Percentiles rank a stretch among this genome's conserved stretches.
Conservation (phyloP, 2,797 vertebrate species). For the Pagetopsis macropterus region DNA sequence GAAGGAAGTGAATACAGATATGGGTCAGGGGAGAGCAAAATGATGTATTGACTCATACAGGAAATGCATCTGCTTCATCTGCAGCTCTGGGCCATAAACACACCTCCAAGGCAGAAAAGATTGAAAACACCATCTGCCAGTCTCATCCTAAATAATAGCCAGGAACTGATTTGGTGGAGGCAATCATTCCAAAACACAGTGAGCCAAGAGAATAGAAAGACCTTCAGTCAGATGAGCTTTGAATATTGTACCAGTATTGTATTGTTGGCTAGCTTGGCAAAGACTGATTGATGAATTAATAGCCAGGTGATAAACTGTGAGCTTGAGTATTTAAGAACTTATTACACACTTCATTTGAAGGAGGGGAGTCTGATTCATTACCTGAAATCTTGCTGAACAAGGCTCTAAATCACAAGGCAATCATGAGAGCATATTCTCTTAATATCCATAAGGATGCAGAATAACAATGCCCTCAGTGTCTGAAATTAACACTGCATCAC, state of each 20-base stretch:
- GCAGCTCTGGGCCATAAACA: constrained; percentile 29
- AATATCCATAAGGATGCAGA: constrained; percentile 17
- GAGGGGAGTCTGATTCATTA: constrained; percentile 38
- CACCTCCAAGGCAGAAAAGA: constrained; percentile 40
- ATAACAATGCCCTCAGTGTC: constrained; percentile 19
- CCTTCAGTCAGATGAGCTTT: constrained; percentile 2
- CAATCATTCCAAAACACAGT: not conserved
- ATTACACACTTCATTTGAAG: constrained; percentile 35
- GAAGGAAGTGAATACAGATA: constrained; percentile 35
- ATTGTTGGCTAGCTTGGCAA: constrained; percentile 7
- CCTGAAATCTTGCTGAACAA: constrained; percentile 20
- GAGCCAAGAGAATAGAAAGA: not conserved
- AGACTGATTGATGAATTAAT: constrained; percentile 34
- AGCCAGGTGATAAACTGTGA: constrained; percentile 32
- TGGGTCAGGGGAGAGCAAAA: constrained; percentile 49
- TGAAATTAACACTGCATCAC: not conserved
- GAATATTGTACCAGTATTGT: constrained; percentile 6
- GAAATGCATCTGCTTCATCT: constrained; percentile 53
- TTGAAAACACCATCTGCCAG: constrained; percentile 52
- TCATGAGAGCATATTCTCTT: constrained; percentile 33
- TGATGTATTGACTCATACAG: constrained; percentile 56
- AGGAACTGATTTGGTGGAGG: constrained; percentile 9
- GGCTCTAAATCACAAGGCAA: constrained; percentile 40
- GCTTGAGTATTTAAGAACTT: constrained; percentile 49
- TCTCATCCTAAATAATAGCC: constrained; percentile 25